Evolutionary conservation across 2,797 vertebrate genomes (phyloP), one percentile per base, ranked within the genome.

Genomic region (Molossus molossus): DNA sequence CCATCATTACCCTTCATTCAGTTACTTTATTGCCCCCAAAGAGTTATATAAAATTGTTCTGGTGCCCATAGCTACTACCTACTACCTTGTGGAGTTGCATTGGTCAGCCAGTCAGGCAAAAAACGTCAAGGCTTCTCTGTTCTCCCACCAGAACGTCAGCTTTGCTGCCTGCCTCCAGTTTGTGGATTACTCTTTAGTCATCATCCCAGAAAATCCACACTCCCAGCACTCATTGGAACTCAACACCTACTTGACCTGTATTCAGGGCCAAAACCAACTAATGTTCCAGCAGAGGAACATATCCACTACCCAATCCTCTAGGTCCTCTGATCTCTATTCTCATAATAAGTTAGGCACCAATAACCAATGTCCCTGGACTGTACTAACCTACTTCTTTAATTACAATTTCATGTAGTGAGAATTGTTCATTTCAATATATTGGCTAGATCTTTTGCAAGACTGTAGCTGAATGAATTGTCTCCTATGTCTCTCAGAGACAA

Each of bases 341-440:
- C 64, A 86, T 87, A 92, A 91, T 69, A 62, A 93, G 58, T 89
- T 80, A 93, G n/a, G 25, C 40, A 90, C 85, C 76, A 93, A 67
- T 85, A 94, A 48, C 53, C 45, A 86, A 67, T 76, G 64, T 90
- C 87, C 53, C 60, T 64, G 27, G 40, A 92, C 64, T 76, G n/a
- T 23, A 87, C 77, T 96, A 97, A 96, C 90, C 90, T 90, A 91
- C 48, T 96, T 97, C 73, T 75, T 45, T n/a, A 94, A 94, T 45
- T 94, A 57, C 58, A 94, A 90, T 86, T 87, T 94, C 81, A 45
- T 81, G 11, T 93, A 88, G 90, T 94, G 77, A 94, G 85, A 96
- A 81, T 62, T 73, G 5, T 2, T 70, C 82, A 77, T 87, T 94
- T 96, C 73, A 76, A 90, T 90, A 94, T 69, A 75, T 86, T 92